Conservation (phyloP, 1,140 invertebrate genomes). For the Megathymus violae region DNA sequence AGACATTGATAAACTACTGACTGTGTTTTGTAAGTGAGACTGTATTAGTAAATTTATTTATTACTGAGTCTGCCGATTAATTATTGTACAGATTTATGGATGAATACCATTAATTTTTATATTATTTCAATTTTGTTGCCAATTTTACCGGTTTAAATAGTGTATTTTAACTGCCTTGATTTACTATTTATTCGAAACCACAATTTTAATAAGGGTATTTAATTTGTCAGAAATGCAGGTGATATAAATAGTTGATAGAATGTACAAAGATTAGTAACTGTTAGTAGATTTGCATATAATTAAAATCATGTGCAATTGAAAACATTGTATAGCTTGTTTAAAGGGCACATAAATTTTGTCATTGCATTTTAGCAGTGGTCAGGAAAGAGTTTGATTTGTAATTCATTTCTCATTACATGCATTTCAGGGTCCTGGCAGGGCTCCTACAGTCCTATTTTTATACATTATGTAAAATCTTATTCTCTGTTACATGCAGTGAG, state of each 20-base stretch:
- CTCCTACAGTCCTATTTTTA: constrained; percentile 83
- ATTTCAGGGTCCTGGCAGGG: constrained; percentile 74
- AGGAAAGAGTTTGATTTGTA: constrained; percentile 72
- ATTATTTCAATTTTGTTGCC: constrained; percentile 74
- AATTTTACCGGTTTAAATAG: constrained; percentile 61
- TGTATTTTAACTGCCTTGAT: constrained; percentile 61
- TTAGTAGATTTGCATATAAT: constrained; percentile 75
- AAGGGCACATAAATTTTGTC: constrained; percentile 68
- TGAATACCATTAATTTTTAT: constrained; percentile 74
- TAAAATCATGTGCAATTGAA: constrained; percentile 79
- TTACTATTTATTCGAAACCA: constrained; percentile 70
- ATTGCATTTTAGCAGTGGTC: constrained; percentile 80
- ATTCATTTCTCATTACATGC: constrained; percentile 78
- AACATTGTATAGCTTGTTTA: constrained; percentile 66
- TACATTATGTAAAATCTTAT: constrained; percentile 82
- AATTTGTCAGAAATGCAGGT: constrained; percentile 65
- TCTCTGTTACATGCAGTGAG: constrained; percentile 77
- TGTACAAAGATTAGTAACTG: constrained; percentile 75
- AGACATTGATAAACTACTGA: constrained; percentile 58
- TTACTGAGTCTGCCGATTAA: constrained; percentile 73
- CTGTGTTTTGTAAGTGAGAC: constrained; percentile 75
- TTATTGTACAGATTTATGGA: constrained; percentile 76
- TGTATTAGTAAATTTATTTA: constrained; percentile 83
- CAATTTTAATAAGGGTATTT: constrained; percentile 55
- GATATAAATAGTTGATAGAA: constrained; percentile 70